These are phyloP conservation scores for Sebastolobus alascanus DNA, from an alignment of 2,797 vertebrate genomes.

Conservation along the genomic window DNA sequence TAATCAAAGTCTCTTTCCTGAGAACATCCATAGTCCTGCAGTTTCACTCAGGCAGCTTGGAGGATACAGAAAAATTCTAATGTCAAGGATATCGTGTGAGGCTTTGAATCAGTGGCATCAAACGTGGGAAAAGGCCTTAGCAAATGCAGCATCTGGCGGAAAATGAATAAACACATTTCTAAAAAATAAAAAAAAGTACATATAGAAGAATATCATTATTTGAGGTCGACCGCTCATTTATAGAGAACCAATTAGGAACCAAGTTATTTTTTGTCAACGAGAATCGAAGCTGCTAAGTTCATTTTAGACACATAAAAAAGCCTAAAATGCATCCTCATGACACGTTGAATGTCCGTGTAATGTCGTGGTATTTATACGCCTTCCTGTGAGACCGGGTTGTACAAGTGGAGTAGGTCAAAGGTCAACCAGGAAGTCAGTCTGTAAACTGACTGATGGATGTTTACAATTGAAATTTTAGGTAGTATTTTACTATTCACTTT, in stretches of 20 bases:
- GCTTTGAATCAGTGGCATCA: conserved; percentile 5
- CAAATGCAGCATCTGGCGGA: not conserved
- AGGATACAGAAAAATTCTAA: conserved; percentile 31
- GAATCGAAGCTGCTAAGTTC: not conserved
- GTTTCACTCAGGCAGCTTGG: conserved; percentile 48
- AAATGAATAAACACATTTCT: not conserved
- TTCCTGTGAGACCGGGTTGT: no score
- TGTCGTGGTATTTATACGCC: no score
- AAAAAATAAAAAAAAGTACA: not conserved
- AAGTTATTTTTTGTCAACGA: not conserved
- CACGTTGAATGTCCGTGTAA: no score
- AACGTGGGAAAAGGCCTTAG: not conserved
- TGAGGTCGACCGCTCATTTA: no score
- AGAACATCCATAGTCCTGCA: conserved; percentile 67
- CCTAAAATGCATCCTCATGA: no score
- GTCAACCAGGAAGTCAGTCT: not conserved
- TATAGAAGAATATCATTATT: not conserved
- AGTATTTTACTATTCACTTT: not conserved
- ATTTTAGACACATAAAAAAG: not conserved
- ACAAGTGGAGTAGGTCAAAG: not conserved
- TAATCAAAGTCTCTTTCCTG: conserved; percentile 86
- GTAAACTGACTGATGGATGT: not conserved
- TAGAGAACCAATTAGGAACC: not conserved
- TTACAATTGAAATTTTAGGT: not conserved
- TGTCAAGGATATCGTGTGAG: conserved; percentile 14